Evolutionary conservation across 2,113 vertebrate species (phyloP).

Genomic region (Pachycephala philippinensis): DNA sequence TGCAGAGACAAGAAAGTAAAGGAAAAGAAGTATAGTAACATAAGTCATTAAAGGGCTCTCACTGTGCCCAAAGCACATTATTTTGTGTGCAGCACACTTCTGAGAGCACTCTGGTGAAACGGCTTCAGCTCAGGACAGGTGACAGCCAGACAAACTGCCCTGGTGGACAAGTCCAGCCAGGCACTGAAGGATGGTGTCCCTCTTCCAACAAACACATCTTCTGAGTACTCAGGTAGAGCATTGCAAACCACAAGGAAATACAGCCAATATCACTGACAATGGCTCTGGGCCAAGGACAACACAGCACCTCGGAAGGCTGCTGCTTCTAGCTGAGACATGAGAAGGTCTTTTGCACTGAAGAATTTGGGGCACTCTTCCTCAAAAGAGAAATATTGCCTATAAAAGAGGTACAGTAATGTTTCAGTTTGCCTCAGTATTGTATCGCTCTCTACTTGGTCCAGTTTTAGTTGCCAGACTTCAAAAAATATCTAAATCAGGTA

Average conservation of each 20-base stretch:
- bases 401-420: neutral
- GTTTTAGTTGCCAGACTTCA: neutral
- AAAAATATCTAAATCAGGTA: neutral
- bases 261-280: rapidly evolving
- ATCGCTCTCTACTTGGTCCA: neutral
- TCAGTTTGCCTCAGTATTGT: neutral
- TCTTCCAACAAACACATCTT: neutral
- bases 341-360: neutral
- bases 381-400: neutral
- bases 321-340: neutral
- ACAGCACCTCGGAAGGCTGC: neutral
- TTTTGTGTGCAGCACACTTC: neutral
- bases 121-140: neutral
- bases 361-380: neutral
- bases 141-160: neutral
- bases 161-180: neutral
- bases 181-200: neutral
- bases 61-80: neutral
- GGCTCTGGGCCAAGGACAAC: neutral
- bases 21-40: neutral
- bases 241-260: neutral
- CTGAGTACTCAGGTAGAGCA: neutral
- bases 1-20: neutral
- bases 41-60: neutral
- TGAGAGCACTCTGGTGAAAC: neutral